A percentile compares a stretch with the other conserved stretches of the same genome.
phyloP scores from a whole-genome alignment of 1,140 invertebrate species.

The Zaprionus kolodkinae region DNA sequence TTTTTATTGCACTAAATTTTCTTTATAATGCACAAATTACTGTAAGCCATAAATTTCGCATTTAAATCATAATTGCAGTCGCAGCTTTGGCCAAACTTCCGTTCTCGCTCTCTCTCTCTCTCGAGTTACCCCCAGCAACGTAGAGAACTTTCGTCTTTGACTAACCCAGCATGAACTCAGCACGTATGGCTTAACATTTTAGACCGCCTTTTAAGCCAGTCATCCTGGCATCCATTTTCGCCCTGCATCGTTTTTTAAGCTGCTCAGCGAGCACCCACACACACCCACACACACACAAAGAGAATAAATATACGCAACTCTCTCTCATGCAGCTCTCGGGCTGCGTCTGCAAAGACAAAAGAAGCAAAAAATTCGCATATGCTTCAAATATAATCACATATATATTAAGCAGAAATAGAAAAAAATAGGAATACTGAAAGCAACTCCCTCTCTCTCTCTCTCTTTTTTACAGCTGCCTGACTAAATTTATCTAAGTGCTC shows the following conservation, averaged over 20 bases:
- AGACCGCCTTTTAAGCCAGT: slow-evolving; percentile 59
- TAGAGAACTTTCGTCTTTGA: slow-evolving; percentile 70
- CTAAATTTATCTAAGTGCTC: slow-evolving; percentile 30
- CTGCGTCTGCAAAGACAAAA: slow-evolving; percentile 42
- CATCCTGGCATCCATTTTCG: slow-evolving; percentile 9
- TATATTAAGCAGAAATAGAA: slow-evolving; percentile 40
- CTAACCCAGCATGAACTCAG: slow-evolving; percentile 71
- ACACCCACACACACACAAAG: background rate
- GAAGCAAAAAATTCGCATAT: slow-evolving; percentile 43
- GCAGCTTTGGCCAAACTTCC: background rate
- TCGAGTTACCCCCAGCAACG: slow-evolving; percentile 10
- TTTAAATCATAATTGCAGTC: background rate
- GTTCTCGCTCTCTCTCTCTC: no score
- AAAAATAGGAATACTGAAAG: slow-evolving; percentile 15
- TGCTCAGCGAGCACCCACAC: slow-evolving; percentile 20
- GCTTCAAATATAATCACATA: slow-evolving; percentile 51
- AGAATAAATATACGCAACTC: slow-evolving; percentile 38
- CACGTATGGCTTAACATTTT: slow-evolving; percentile 77
- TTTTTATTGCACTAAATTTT: background rate
- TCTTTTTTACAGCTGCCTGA: slow-evolving; percentile 4
- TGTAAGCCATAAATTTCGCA: slow-evolving; percentile 5
- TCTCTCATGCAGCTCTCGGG: slow-evolving; percentile 20
- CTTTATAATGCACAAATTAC: slow-evolving; percentile 3
- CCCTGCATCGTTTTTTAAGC: slow-evolving; percentile 48
- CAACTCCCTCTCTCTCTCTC: slow-evolving; percentile 6